Base-by-base conservation (phyloP, 2,797 vertebrate genomes). In the Gymnothorax javanicus region DNA sequence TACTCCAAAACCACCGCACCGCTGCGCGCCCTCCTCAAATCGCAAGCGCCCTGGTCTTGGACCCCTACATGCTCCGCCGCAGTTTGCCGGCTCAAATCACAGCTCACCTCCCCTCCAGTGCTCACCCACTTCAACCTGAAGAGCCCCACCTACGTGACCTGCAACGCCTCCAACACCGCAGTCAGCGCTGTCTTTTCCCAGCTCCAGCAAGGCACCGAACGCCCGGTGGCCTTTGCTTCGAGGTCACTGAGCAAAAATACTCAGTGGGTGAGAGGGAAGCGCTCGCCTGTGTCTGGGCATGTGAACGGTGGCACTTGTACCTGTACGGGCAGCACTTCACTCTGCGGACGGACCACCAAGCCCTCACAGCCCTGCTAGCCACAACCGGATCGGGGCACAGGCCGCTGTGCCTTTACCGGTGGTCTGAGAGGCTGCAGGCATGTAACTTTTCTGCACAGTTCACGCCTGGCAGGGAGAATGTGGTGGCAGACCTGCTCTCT, bases 141-240 rank as follows among this genome's bases (percentile, higher is more conserved):
- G 5, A 9, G 60, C 50, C 56, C 58, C 52, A 86, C 67, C 33
- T 9, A 83, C 2, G 20, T 88, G 15, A 88, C 85, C n/a, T 86
- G 84, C 50, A 84, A 88, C 43, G 57, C 85, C 5, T 86, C 87
- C 0, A 57, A 64, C 4, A 62, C 25, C 2, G 81, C 87, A 7
- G 13, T 88, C 0, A 52, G 87, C 12, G 83, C 83, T 7, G 87
- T 87, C 15, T 82, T 87, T 23, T 87, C 87, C 17, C 87, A 85
- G 57, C 3, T 85, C 3, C 82, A 84, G 17, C 15, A 75, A 17
- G 81, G 50, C 3, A 54, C 43, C 12, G 52, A 82, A 17, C 6
- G 25, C 15, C 81, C 8, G 20, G 43, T 82, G 7, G 52, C 81
- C 20, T 82, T 82, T 57, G 52, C 81, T 23, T 82, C 77, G 27